Evolutionary conservation across 2,113 vertebrate genomes (phyloP), one percentile per base, ranked within the genome.

Genomic region (Psammodynastes pulverulentus): DNA sequence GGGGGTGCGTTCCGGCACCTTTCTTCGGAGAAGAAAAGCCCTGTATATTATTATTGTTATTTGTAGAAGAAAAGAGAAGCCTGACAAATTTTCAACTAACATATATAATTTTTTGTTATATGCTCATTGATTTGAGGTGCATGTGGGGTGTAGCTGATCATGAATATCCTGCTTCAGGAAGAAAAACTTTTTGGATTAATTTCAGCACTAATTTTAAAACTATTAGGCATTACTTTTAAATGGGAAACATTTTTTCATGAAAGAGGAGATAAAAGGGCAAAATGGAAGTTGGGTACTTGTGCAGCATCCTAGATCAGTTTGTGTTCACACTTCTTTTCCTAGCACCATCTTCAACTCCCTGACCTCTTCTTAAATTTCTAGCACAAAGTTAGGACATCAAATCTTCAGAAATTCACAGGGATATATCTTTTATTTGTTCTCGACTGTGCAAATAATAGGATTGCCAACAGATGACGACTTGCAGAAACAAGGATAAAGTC

Each of bases 381-480:
- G 12, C 52, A 84, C 15, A 89, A 85, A 34, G 87, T 49, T 15
- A 56, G 19, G 67, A 4, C 23, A 24, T 51, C 15, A 48, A 46
- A 53, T 53, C 39, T 85, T 85, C 87, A 92, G 87, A 79, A 92
- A 58, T 86, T 53, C 43, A 48, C 17, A 56, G 12, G 52, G 91
- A 85, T 89, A 48, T 39, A 88, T 91, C 48, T 88, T 85, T 92
- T 91, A 24, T 9, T 23, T 0, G 39, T 79, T 62, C 43, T 46
- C 12, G 49, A 49, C 23, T 48, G 52, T 21, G 52, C 91, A 79
- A 90, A 96, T 95, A 96, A 93, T 92, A 92, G 94, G 89, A 92
- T 92, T 95, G 96, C 93, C 94, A 94, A 95, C 90, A 93, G 92
- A 87, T 90, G 24, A 90, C 7, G 91, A 92, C 72, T 58, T 92